Evolutionary conservation across 2,888 invertebrate genomes (phyloP), one percentile per base, ranked within the genome.

Genomic region (Odontothrips loti): DNA sequence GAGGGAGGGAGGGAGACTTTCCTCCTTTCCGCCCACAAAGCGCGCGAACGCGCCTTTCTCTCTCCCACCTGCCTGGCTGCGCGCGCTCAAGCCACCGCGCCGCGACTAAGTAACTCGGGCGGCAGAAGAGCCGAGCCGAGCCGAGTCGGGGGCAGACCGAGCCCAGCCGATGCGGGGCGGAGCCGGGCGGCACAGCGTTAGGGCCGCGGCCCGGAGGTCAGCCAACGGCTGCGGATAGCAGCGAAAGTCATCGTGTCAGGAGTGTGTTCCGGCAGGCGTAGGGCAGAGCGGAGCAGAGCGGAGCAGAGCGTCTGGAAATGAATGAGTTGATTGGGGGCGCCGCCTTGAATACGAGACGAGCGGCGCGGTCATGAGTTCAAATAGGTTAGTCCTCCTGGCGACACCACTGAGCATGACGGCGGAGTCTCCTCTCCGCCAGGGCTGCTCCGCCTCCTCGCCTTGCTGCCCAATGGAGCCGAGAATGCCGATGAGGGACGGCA

Each of bases 181-280:
- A 23, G 51, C 51, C 51, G 51, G 10, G 11, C 68, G n/a, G n/a
- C n/a, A n/a, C n/a, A n/a, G n/a, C n/a, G n/a, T n/a, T n/a, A n/a
- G n/a, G n/a, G n/a, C n/a, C n/a, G n/a, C 23, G 68, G 68, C 9
- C 23, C n/a, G 34, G 34, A 23, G 68, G 68, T 68, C 68, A 68
- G 68, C 48, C 48, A n/a, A n/a, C n/a, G n/a, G n/a, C 34, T 4
- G 34, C 34, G 34, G 68, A 4, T 23, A 23, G 23, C 68, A 68
- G 68, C 68, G 68, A 68, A 68, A 68, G 68, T 68, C 68, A 23
- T 68, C n/a, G 68, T 68, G n/a, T 68, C 51, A 23, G 68, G 68
- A n/a, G n/a, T n/a, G n/a, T n/a, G n/a, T n/a, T n/a, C n/a, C n/a
- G n/a, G 68, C 23, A 0, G n/a, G 23, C 58, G 68, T 9, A 23